phyloP scores from a whole-genome alignment of 1,140 invertebrate species.

The Orchestia grillus region DNA sequence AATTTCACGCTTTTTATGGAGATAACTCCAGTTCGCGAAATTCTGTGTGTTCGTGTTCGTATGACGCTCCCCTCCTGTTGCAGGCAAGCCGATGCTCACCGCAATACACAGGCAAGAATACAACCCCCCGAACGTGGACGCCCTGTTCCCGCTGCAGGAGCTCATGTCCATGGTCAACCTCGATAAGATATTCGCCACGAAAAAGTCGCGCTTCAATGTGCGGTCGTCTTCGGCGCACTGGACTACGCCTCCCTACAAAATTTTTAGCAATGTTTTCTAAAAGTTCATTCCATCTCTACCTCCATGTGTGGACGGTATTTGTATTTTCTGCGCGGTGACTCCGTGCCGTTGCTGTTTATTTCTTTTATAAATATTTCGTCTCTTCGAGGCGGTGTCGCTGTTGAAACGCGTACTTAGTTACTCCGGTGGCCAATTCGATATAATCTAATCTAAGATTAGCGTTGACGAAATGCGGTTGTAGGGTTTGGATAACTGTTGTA shows the following conservation, averaged over 20 bases:
- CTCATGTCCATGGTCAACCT: constrained; percentile 63
- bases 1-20: too few relatives aligned
- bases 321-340: not conserved
- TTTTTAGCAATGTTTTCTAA: constrained; percentile 35
- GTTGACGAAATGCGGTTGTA: not conserved
- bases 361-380: not conserved
- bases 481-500: not conserved
- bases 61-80: not conserved
- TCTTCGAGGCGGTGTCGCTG: not conserved
- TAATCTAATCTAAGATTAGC: not conserved
- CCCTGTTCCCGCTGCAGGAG: constrained; percentile 60
- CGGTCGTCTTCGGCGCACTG: constrained; percentile 67
- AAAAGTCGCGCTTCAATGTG: constrained; percentile 64
- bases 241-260: constrained; percentile 66
- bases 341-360: not conserved
- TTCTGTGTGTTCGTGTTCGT: too few relatives aligned
- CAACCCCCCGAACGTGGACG: constrained; percentile 59
- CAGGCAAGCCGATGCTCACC: constrained; percentile 58
- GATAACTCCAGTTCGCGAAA: too few relatives aligned
- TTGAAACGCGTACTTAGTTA: not conserved
- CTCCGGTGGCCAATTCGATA: not conserved
- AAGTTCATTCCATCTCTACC: not conserved
- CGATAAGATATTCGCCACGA: constrained; percentile 60
- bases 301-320: not conserved
- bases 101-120: constrained; percentile 64